Evolutionary conservation across 2,888 invertebrate species (phyloP), one percentile per base, ranked within the genome.

Genomic region (Drosophila merina): DNA sequence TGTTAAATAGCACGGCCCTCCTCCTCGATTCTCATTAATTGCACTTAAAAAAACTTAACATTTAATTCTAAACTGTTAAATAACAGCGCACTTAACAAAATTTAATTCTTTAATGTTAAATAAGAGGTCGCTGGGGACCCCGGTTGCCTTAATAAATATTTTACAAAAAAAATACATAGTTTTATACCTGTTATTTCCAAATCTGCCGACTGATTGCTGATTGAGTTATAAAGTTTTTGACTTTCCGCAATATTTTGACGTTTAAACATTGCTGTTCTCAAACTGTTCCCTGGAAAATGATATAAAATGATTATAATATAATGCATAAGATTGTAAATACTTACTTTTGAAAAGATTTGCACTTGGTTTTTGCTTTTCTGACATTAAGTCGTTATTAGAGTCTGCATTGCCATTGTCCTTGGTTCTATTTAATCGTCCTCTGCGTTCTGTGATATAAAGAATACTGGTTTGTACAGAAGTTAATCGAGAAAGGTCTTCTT

Each of bases 251-350:
- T 72, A 55, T 89, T 90, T 47, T 90, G 88, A 0, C 89, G 83
- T 73, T 91, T 91, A 64, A 91, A 91, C 89, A 91, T 91, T 3
- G 86, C 82, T 3, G 89, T 91, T 9, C 91, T 85, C 5, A 91
- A 72, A 59, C 91, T 91, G 74, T 88, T 83, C 48, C 80, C 88
- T 88, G 57, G 9, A 72, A 42, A 14, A 8, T 50, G 10, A 45
- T 64, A 66, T 62, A 62, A 64, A 25, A 12, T 48, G 10, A 38
- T 25, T 12, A 8, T 30, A n/a, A 5, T 1, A 6, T 0, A 14
- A 42, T 25, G 10, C 31, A 14, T 1, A 60, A 48, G 28, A 28
- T 38, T 49, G 2, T 8, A 31, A 10, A 8, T 0, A 85, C 88
- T 78, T 82, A 90, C 90, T 90, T 31, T 89, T 83, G 1, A 86